phyloP scores from a whole-genome alignment of 2,888 invertebrate species.

The Epicampocera succincta region DNA sequence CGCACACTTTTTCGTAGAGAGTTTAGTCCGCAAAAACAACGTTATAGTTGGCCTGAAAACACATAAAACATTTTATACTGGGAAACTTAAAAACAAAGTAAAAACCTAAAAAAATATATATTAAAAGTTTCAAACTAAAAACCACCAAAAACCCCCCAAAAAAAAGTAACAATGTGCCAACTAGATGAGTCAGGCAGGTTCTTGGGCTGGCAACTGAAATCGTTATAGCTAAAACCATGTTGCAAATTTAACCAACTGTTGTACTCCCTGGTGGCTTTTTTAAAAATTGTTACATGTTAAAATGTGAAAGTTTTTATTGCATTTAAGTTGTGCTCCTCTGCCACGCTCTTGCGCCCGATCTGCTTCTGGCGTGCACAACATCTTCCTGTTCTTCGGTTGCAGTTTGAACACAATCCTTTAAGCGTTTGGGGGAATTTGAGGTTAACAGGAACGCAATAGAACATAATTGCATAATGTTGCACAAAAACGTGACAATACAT shows the following conservation, averaged over 20 bases:
- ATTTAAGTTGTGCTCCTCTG: constrained; percentile 13
- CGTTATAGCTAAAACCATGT: constrained; percentile 30
- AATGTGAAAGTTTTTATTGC: constrained; percentile 61
- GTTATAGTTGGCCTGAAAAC: constrained; percentile 29
- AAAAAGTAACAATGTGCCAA: constrained; percentile 16
- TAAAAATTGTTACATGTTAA: constrained; percentile 61
- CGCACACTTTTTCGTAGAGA: constrained; percentile 21
- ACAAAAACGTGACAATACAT: constrained; percentile 61
- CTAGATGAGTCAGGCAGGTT: constrained; percentile 16
- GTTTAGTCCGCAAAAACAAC: constrained; percentile 19
- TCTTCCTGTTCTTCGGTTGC: background rate
- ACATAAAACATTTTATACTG: constrained; percentile 46
- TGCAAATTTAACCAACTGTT: constrained; percentile 67
- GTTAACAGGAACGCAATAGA: constrained; percentile 34
- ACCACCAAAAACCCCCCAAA: constrained; percentile 17
- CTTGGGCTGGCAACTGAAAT: constrained; percentile 17
- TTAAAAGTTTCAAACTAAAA: constrained; percentile 16
- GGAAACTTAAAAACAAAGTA: background rate
- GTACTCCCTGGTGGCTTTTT: constrained; percentile 68
- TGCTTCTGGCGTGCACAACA: no score
- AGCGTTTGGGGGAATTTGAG: constrained; percentile 49
- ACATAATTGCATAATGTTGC: constrained; percentile 60
- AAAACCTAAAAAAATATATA: constrained; percentile 29
- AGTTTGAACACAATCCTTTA: constrained; percentile 51
- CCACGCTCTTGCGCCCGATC: background rate